Evolutionary conservation across 1,140 invertebrate genomes (phyloP), one percentile per base, ranked within the genome.

Genomic region (Branchinecta lynchi): DNA sequence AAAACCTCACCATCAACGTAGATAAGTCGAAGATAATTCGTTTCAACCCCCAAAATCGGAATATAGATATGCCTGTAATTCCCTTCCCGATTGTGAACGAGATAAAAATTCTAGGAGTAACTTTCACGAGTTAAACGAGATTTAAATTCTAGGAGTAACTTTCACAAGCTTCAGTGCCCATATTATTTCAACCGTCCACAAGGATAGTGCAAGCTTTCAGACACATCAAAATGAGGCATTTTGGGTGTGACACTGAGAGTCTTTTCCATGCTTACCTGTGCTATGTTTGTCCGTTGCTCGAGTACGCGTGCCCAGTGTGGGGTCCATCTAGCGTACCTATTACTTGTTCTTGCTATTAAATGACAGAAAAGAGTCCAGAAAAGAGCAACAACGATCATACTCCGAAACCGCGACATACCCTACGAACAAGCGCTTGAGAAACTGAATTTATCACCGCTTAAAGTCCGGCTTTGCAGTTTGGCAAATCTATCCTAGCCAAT

Each of bases 1-100:
- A 51, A 51, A 51, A 51, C 46, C 46, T 51, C n/a, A 51, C 46
- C 46, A 51, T 51, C 46, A 51, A 51, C 46, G 46, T 51, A 51
- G 46, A 9, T n/a, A 51, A 51, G 46, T n/a, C 46, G 46, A 51
- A 51, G 46, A 51, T 51, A 51, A 51, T 51, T 51, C 46, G 46
- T 51, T 51, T 51, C 46, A 51, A 51, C 46, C 46, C 46, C n/a
- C 46, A 9, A n/a, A 51, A 51, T 9, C n/a, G 46, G n/a, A 51
- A 51, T 51, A 51, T 51, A 51, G 46, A 51, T 51, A n/a, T 51
- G 46, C 46, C 46, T 51, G 9, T 51, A 51, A n/a, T 51, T n/a
- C 46, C n/a, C n/a, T n/a, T n/a, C n/a, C n/a, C n/a, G n/a, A n/a
- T n/a, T n/a, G n/a, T n/a, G n/a, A n/a, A n/a, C 46, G 46, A 51